phyloP scores from a whole-genome alignment of 2,797 vertebrate genomes.

The Liasis olivaceus region DNA sequence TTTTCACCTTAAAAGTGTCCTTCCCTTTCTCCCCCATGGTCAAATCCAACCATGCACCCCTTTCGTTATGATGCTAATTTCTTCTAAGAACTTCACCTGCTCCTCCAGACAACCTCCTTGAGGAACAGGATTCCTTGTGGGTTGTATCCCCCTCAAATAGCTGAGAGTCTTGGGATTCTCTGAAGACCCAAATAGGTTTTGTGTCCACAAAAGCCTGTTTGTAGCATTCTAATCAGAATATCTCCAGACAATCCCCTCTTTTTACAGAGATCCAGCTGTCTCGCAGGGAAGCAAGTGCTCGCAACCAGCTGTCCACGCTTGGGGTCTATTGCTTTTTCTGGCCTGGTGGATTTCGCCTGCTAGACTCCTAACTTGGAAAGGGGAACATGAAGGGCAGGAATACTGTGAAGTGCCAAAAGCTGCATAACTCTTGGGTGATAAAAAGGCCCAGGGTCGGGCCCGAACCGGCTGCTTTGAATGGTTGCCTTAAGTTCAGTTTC shows the following conservation, averaged over 20 bases:
- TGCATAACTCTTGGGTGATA: conserved; percentile 43
- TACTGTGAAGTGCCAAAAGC: conserved; percentile 51
- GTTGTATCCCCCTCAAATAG: neutral
- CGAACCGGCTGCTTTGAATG: neutral
- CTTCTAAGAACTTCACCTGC: neutral
- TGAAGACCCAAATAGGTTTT: conserved; percentile 11
- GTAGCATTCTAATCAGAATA: neutral
- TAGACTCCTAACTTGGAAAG: conserved; percentile 23
- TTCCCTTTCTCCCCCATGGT: neutral
- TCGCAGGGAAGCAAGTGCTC: conserved; percentile 56
- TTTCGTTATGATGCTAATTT: neutral
- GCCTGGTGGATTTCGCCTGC: conserved; percentile 36
- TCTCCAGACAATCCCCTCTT: neutral
- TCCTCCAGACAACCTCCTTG: neutral
- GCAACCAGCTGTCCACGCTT: conserved; percentile 67
- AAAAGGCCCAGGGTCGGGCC: conserved; percentile 32
- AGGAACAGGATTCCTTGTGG: neutral
- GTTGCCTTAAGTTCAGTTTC: conserved; percentile 33
- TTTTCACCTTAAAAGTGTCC: neutral
- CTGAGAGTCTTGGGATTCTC: conserved; percentile 19
- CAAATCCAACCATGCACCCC: neutral
- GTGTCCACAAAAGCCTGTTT: conserved; percentile 19
- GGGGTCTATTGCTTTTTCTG: conserved; percentile 29
- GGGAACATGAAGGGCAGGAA: conserved; percentile 34
- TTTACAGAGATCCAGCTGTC: conserved; percentile 35